Base-by-base conservation (phyloP, 1,140 invertebrate species). In the Lepidurus packardi region DNA sequence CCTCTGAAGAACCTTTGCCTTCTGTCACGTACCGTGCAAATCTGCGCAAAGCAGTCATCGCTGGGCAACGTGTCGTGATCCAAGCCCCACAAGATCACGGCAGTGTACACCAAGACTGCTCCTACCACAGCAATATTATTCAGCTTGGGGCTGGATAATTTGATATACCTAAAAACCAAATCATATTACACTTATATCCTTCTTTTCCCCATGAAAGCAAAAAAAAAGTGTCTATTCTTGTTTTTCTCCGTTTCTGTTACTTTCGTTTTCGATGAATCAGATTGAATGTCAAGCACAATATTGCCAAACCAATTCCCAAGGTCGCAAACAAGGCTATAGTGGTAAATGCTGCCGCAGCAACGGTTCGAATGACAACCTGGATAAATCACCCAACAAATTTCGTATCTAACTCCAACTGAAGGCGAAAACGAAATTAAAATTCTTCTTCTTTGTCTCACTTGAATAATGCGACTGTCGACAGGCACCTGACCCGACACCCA, bases 91-190 rank as follows among this genome's bases (percentile, higher is more conserved):
- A 98, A 86, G 79, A 97, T 94, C 44, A 98, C 95, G 74, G 95
- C 95, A 13, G 92, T 89, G 86, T 98, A 99, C 7, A 97, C 94
- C 78, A 98, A 86, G 80, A 96, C 92, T 83, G 95, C 98, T 25
- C 97, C 97, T 74, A 96, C 90, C 74, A 97, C 93, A 13, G 97
- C 96, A 84, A 98, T 91, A 86, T 98, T 98, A 87, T 98, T 98
- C 80, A 98, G 88, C 83, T 96, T 92, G 7, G 97, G 97, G 84
- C 95, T 97, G 24, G 96, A 98, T 85, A 99, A 91, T 87, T 98
- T 98, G 86, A 91, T 92, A 81, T 90, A 91, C 84, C 91, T 92
- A 84, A 73, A 81, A 75, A 76, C 21, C 5, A 77, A 47, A 75
- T 41, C 75, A 16, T 7, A 75, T 44, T 75, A 75, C 10, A 21